Conservation (phyloP, 2,797 vertebrate genomes). For the Toxotes lorentzi region DNA sequence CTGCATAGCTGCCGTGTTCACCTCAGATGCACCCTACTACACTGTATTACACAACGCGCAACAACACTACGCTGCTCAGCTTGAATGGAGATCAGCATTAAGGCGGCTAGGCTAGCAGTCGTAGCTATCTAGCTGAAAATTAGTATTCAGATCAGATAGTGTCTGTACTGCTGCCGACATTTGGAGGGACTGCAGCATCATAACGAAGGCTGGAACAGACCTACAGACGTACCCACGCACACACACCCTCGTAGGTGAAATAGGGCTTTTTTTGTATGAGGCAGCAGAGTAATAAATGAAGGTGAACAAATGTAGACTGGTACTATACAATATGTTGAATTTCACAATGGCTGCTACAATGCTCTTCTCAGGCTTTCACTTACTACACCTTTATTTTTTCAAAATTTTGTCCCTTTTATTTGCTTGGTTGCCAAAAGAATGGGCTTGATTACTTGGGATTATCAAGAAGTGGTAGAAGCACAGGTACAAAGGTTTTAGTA, state of each 20-base stretch:
- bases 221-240: slow-evolving; percentile 12
- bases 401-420: not conserved
- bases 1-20: slow-evolving; percentile 76
- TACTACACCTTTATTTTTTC: not conserved
- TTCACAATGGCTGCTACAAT: not conserved
- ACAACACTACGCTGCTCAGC: slow-evolving; percentile 57
- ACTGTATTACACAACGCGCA: slow-evolving; percentile 74
- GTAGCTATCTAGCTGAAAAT: slow-evolving; percentile 60
- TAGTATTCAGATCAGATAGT: slow-evolving; percentile 76
- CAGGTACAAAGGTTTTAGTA: not conserved
- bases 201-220: slow-evolving; percentile 53
- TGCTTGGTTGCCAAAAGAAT: not conserved
- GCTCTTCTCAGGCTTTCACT: not conserved
- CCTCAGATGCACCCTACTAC: slow-evolving; percentile 82
- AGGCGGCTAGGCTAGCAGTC: slow-evolving; percentile 41
- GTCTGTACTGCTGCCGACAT: slow-evolving; percentile 70
- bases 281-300: slow-evolving; percentile 34
- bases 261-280: slow-evolving; percentile 29
- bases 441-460: not conserved
- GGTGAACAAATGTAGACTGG: slow-evolving; percentile 20
- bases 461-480: too few species aligned
- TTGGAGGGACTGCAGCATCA: slow-evolving; percentile 69
- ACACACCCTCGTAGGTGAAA: slow-evolving; percentile 37
- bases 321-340: not conserved
- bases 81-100: slow-evolving; percentile 72